These are phyloP conservation scores for Python bivittatus DNA, from an alignment of 2,113 vertebrate species.

Conservation along the genomic window DNA sequence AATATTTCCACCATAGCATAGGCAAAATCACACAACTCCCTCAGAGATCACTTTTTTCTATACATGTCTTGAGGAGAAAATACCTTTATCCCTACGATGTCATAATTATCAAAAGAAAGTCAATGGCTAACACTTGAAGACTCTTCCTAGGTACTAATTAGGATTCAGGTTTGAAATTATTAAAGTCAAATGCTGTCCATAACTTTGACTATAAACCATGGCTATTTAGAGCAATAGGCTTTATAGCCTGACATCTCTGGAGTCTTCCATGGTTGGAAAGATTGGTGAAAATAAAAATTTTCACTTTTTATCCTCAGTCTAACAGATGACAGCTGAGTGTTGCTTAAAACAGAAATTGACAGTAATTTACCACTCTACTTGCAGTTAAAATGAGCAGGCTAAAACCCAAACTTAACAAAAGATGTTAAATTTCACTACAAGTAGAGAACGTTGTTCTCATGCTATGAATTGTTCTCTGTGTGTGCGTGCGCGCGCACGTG, in stretches of 20 bases:
- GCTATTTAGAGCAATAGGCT: background rate
- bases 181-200: background rate
- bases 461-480: background rate
- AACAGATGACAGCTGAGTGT: background rate
- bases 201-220: background rate
- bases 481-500: no score
- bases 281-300: background rate
- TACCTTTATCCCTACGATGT: background rate
- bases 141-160: background rate
- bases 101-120: background rate
- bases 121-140: background rate
- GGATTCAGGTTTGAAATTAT: background rate
- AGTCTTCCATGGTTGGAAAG: background rate
- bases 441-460: background rate
- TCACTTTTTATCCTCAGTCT: background rate
- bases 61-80: background rate
- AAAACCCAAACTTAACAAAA: background rate
- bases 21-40: background rate
- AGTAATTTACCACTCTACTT: background rate
- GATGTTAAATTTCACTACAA: no score
- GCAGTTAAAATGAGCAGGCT: background rate
- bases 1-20: background rate
- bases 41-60: background rate
- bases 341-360: background rate
- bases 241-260: background rate